Evolutionary conservation across 2,888 invertebrate genomes (phyloP).

Genomic region (Cerceris ruficornis): DNA sequence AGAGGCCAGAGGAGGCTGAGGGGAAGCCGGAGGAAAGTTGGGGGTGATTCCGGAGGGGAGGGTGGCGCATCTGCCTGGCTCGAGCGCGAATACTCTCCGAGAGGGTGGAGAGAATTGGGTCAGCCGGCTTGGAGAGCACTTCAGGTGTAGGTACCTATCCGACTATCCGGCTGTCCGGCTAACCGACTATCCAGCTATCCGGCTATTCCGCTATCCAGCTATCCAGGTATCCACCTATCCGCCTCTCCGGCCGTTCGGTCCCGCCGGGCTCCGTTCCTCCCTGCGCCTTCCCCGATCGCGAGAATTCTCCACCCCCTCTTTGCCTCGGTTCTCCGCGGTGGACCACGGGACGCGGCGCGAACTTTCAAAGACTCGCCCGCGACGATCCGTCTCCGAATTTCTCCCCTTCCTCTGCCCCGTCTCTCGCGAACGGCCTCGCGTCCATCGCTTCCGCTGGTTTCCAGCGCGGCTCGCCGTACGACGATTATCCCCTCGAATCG

Average conservation of each 20-base stretch:
- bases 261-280: no score
- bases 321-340: no score
- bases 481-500: no score
- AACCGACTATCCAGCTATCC: conserved; percentile 26
- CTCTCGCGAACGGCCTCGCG: background rate
- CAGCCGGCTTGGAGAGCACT: conserved; percentile 76
- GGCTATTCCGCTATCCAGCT: conserved; percentile 12
- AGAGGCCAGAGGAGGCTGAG: conserved; percentile 11
- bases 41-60: conserved; percentile 22
- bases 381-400: background rate
- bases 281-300: no score
- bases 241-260: no score
- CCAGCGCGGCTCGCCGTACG: no score
- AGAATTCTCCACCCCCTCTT: no score
- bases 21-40: conserved; percentile 4
- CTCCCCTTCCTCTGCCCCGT: background rate
- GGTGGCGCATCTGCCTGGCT: conserved; percentile 57
- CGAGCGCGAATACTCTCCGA: conserved; percentile 49
- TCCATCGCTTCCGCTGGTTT: no score
- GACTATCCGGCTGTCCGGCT: conserved; percentile 45
- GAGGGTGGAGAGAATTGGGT: conserved; percentile 74
- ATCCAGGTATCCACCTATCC: conserved; percentile 13
- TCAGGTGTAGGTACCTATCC: conserved; percentile 73
- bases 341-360: no score
- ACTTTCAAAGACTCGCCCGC: no score